phyloP scores from a whole-genome alignment of 2,797 vertebrate species.

The Tinamus major region DNA sequence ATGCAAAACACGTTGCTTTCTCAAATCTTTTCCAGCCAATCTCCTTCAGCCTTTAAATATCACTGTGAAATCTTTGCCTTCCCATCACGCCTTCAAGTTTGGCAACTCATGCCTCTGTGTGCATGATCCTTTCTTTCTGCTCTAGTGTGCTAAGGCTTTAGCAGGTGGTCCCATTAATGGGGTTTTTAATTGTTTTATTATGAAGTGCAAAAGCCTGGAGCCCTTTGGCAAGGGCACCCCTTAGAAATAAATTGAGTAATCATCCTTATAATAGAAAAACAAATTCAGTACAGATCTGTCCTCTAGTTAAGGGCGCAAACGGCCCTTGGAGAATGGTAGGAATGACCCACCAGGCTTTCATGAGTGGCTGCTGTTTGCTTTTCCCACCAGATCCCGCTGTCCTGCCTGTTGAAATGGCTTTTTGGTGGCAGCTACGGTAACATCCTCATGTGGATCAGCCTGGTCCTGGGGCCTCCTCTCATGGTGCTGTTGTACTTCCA shows the following conservation, averaged over 20 bases:
- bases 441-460: slow-evolving; percentile 57
- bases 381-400: slow-evolving; percentile 38
- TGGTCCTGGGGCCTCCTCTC: slow-evolving; percentile 57
- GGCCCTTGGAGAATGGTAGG: neutral
- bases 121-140: neutral
- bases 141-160: neutral
- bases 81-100: neutral
- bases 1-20: neutral
- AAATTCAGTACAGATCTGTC: slow-evolving; percentile 47
- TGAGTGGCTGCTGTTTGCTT: neutral
- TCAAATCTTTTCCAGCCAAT: neutral
- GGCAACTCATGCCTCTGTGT: neutral
- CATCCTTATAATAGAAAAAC: slow-evolving; percentile 36
- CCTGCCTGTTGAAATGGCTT: slow-evolving; percentile 42
- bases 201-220: neutral
- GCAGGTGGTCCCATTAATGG: neutral
- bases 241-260: slow-evolving; percentile 42
- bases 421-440: slow-evolving; percentile 66
- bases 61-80: neutral
- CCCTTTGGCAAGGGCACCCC: slow-evolving; percentile 40
- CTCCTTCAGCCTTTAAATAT: neutral
- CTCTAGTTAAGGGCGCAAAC: neutral
- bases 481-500: slow-evolving; percentile 63
- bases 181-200: slow-evolving; percentile 25
- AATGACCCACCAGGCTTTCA: neutral